These are phyloP conservation scores for Clarias fuscus DNA, from an alignment of 2,797 vertebrate genomes.

Conservation along the genomic window DNA sequence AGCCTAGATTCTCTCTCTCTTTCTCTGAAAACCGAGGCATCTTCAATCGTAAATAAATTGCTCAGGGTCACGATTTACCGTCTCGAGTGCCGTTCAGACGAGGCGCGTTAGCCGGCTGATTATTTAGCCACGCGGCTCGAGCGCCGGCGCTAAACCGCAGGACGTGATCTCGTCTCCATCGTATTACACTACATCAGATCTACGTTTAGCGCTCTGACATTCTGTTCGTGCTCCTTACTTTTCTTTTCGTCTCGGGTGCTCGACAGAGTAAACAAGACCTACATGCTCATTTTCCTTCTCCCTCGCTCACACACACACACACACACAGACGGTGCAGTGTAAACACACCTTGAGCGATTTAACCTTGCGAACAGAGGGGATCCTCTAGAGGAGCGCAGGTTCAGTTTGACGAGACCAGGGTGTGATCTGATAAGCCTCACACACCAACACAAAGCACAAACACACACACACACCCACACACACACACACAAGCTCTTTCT, in stretches of 20 bases:
- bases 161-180: neutral
- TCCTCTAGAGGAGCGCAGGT: slow-evolving; percentile 21
- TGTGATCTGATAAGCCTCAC: slow-evolving; percentile 8
- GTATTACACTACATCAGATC: neutral
- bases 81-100: neutral
- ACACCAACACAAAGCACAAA: neutral
- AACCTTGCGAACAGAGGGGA: slow-evolving; percentile 42
- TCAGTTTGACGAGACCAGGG: slow-evolving; percentile 1
- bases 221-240: neutral
- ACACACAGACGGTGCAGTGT: slow-evolving; percentile 38
- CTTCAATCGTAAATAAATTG: neutral
- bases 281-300: neutral
- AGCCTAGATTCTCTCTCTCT: neutral
- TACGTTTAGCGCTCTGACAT: neutral
- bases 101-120: neutral
- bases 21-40: neutral
- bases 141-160: no score
- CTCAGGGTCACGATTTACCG: no score
- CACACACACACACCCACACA: neutral
- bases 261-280: slow-evolving; percentile 49
- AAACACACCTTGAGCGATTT: slow-evolving; percentile 51
- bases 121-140: neutral
- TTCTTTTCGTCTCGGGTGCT: neutral
- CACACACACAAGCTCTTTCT: neutral
- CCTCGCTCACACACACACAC: slow-evolving; percentile 6